Evolutionary conservation across 1,140 invertebrate genomes (phyloP).

Genomic region (Pseudomyrmex dendroicus): DNA sequence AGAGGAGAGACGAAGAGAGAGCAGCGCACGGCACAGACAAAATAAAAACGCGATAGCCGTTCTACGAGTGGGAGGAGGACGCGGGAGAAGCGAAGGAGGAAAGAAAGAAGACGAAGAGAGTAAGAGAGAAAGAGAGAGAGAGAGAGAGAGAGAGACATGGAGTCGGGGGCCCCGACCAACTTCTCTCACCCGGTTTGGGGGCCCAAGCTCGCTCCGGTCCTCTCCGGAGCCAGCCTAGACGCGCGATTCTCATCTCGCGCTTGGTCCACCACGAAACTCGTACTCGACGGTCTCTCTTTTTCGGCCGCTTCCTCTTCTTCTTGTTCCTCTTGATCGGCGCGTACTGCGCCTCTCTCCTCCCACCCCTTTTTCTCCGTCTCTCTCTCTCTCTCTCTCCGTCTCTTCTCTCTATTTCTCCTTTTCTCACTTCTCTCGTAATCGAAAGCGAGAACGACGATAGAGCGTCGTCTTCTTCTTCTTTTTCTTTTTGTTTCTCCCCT

Average conservation of each 20-base stretch:
- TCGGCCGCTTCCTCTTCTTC: constrained; percentile 44
- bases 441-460: constrained; percentile 23
- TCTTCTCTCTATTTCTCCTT: constrained; percentile 4
- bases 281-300: constrained; percentile 62
- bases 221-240: constrained; percentile 68
- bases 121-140: constrained; percentile 37
- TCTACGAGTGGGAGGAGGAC: constrained; percentile 38
- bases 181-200: constrained; percentile 74
- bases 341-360: background rate
- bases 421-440: constrained; percentile 2
- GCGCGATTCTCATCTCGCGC: constrained; percentile 72
- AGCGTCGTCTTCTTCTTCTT: constrained; percentile 23
- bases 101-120: constrained; percentile 35
- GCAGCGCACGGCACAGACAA: constrained; percentile 78
- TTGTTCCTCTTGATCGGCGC: constrained; percentile 21
- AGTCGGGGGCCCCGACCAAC: constrained; percentile 65
- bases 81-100: constrained; percentile 48
- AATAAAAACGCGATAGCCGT: constrained; percentile 76
- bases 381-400: background rate
- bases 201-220: constrained; percentile 51
- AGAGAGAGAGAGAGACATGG: constrained; percentile 33
- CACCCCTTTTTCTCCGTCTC: background rate
- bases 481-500: background rate
- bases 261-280: constrained; percentile 70
- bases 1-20: constrained; percentile 43